phyloP scores from a whole-genome alignment of 2,888 invertebrate genomes.

The Eubasilissa splendida region DNA sequence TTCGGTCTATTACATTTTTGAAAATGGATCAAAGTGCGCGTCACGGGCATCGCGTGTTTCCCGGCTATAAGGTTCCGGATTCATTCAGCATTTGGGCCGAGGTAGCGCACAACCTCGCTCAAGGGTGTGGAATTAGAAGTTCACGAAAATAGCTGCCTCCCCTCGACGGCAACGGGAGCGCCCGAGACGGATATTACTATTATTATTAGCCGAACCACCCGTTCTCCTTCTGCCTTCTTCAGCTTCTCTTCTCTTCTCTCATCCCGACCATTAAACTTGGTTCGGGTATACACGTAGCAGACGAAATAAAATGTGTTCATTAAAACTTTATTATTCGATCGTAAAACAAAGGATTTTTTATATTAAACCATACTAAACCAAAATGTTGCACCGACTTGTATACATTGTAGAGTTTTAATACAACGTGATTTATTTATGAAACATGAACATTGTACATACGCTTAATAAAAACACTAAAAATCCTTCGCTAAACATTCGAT shows the following conservation, averaged over 20 bases:
- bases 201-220: conserved; percentile 38
- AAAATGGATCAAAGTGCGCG: neutral
- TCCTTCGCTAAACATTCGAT: too few relatives aligned
- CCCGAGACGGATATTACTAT: conserved; percentile 46
- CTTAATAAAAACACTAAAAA: too few relatives aligned
- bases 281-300: too few relatives aligned
- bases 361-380: too few relatives aligned
- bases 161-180: conserved; percentile 1
- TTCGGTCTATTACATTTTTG: too few relatives aligned
- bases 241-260: neutral
- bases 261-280: neutral
- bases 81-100: conserved; percentile 4
- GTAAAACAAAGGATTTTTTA: conserved; percentile 11
- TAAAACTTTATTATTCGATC: conserved; percentile 21
- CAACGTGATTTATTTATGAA: too few relatives aligned
- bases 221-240: neutral
- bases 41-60: conserved; percentile 1
- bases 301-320: conserved; percentile 8
- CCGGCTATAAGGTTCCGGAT: neutral
- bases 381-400: too few relatives aligned
- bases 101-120: conserved; percentile 9
- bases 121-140: conserved; percentile 22
- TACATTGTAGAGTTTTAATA: too few relatives aligned
- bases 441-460: too few relatives aligned
- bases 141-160: neutral